A percentile compares a stretch with the other conserved stretches of the same genome.
These are phyloP conservation scores for Amphiduros pacificus DNA, from an alignment of 2,888 invertebrate species.

Conservation along the genomic window DNA sequence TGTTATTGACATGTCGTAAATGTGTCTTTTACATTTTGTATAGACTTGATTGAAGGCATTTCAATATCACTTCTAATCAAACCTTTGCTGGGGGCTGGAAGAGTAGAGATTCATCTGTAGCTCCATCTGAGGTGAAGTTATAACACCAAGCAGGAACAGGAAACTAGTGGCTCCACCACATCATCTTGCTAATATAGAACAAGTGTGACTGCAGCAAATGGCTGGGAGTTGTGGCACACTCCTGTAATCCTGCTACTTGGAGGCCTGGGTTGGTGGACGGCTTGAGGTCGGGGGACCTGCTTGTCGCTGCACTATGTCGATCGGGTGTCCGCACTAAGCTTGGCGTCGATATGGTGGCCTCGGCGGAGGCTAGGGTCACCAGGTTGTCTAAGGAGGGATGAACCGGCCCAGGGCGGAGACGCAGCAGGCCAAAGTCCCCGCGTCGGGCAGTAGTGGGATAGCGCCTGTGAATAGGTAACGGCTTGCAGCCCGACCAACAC, in stretches of 20 bases:
- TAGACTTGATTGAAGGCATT: too few relatives aligned
- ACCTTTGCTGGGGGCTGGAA: too few relatives aligned
- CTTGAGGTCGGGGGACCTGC: conserved; percentile 86
- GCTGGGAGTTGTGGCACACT: conserved; percentile 93
- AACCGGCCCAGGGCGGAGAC: conserved; percentile 98
- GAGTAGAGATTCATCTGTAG: too few relatives aligned
- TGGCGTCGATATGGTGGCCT: conserved; percentile 92
- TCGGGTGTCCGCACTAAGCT: conserved; percentile 89
- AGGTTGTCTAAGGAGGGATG: conserved; percentile 97
- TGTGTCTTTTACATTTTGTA: too few relatives aligned
- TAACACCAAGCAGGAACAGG: too few relatives aligned
- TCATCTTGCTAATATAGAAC: too few relatives aligned
- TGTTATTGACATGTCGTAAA: too few relatives aligned
- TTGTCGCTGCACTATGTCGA: conserved; percentile 74
- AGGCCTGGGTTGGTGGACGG: conserved; percentile 88
- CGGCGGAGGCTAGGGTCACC: conserved; percentile 80
- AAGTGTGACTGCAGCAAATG: too few relatives aligned
- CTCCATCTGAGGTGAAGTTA: too few relatives aligned
- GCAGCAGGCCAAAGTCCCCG: conserved; percentile 99
- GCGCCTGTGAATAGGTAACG: conserved; percentile 90
- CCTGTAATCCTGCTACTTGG: conserved; percentile 98
- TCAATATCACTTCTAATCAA: too few relatives aligned
- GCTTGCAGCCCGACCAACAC: conserved; percentile 78
- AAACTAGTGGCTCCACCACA: too few relatives aligned
- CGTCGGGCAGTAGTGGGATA: conserved; percentile 98